phyloP scores from a whole-genome alignment of 2,113 vertebrate genomes.

The Heterotilapia buettikoferi region DNA sequence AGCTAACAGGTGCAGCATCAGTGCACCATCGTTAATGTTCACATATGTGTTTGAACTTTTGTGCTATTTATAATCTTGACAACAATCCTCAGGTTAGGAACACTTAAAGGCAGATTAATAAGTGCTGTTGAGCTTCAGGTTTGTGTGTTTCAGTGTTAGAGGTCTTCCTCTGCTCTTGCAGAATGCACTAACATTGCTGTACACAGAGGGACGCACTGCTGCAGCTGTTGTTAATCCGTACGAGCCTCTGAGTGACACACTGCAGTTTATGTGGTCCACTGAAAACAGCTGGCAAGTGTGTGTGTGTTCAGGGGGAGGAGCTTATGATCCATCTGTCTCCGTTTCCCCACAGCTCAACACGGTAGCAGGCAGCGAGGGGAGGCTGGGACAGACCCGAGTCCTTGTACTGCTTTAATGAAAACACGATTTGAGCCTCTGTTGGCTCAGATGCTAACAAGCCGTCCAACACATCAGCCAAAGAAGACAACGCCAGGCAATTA shows the following conservation, averaged over 20 bases:
- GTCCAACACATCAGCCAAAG: neutral
- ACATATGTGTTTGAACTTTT: neutral
- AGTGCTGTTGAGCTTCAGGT: neutral
- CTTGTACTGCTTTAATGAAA: conserved; percentile 48
- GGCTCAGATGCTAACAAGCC: conserved; percentile 1
- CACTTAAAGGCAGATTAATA: neutral
- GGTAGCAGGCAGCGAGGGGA: conserved; percentile 1
- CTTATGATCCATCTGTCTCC: conserved; percentile 56
- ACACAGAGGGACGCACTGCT: neutral
- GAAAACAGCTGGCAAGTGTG: conserved; percentile 15
- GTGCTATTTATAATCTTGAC: neutral
- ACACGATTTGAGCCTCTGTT: conserved; percentile 18
- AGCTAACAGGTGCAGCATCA: neutral
- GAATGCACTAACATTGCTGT: neutral
- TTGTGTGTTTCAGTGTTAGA: neutral
- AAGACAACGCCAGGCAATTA: neutral
- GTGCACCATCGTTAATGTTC: neutral
- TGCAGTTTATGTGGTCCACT: conserved; percentile 30
- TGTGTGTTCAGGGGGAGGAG: neutral
- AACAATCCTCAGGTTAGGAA: neutral
- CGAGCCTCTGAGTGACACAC: conserved; percentile 39
- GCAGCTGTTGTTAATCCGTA: conserved; percentile 50
- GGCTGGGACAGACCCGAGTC: conserved; percentile 5
- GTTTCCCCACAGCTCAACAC: conserved; percentile 7
- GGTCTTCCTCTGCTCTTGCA: neutral